Evolutionary conservation across 2,113 vertebrate genomes (phyloP).

Genomic region (Gallinago jamesoni): DNA sequence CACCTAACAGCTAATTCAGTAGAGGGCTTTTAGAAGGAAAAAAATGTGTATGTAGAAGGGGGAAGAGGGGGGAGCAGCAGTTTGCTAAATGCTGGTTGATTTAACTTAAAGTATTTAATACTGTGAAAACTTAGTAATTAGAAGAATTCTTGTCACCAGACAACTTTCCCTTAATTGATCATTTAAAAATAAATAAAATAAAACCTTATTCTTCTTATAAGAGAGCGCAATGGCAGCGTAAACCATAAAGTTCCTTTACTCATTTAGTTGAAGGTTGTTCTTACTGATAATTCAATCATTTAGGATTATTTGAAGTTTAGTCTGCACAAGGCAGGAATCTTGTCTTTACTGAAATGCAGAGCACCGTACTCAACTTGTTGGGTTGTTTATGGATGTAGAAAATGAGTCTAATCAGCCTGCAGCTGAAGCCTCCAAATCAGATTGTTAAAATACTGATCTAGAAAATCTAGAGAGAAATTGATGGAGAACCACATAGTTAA

Average conservation of each 20-base stretch:
- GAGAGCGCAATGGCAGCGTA: slow-evolving; percentile 18
- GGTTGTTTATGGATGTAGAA: not conserved
- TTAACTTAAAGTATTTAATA: slow-evolving; percentile 75
- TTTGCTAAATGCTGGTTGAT: slow-evolving; percentile 75
- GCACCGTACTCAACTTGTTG: not conserved
- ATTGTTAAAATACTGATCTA: not conserved
- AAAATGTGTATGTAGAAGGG: not conserved
- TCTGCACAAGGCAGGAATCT: not conserved
- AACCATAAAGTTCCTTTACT: slow-evolving; percentile 14
- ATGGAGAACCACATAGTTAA: not conserved
- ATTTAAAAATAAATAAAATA: slow-evolving; percentile 68
- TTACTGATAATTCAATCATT: not conserved
- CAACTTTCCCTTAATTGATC: slow-evolving; percentile 64
- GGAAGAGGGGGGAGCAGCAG: slow-evolving; percentile 8
- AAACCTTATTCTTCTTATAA: not conserved
- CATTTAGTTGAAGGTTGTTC: slow-evolving; percentile 23
- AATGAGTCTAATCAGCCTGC: not conserved
- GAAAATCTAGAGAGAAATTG: slow-evolving; percentile 21
- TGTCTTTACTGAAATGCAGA: not conserved
- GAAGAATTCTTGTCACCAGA: slow-evolving; percentile 70
- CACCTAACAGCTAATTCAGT: slow-evolving; percentile 79
- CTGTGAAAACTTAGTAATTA: slow-evolving; percentile 73
- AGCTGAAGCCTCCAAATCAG: not conserved
- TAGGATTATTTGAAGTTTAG: slow-evolving; percentile 20
- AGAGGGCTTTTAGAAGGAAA: slow-evolving; percentile 73